Conservation (phyloP, 2,113 vertebrate genomes). For the Lota lota region DNA sequence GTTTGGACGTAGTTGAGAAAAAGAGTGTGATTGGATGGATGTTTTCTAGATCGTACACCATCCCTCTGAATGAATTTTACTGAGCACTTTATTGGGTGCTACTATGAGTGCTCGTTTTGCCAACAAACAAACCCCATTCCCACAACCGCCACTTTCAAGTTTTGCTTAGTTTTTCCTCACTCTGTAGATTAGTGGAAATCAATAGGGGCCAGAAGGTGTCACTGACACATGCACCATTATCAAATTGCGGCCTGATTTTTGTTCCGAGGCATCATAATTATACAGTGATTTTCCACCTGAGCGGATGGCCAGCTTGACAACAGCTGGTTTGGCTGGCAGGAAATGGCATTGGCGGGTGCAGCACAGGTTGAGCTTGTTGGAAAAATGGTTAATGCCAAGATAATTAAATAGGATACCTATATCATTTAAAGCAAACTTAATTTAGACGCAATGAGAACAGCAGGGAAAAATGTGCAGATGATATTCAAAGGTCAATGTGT, state of each 20-base stretch:
- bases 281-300: conserved; percentile 9
- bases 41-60: not conserved
- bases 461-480: too few species aligned
- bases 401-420: too few species aligned
- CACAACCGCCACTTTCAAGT: not conserved
- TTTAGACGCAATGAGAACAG: too few species aligned
- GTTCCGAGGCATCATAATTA: conserved; percentile 1
- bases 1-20: not conserved
- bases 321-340: conserved; percentile 1
- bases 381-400: too few species aligned
- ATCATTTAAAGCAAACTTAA: too few species aligned
- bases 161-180: not conserved
- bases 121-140: not conserved
- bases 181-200: conserved; percentile 10
- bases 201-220: not conserved
- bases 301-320: not conserved
- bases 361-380: not conserved
- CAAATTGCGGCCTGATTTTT: not conserved
- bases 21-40: not conserved
- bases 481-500: too few species aligned
- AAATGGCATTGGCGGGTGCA: not conserved
- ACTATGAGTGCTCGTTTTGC: not conserved
- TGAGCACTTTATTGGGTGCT: not conserved
- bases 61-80: too few species aligned
- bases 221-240: not conserved